phyloP scores from a whole-genome alignment of 2,113 vertebrate species.

The Vanacampus margaritifer region DNA sequence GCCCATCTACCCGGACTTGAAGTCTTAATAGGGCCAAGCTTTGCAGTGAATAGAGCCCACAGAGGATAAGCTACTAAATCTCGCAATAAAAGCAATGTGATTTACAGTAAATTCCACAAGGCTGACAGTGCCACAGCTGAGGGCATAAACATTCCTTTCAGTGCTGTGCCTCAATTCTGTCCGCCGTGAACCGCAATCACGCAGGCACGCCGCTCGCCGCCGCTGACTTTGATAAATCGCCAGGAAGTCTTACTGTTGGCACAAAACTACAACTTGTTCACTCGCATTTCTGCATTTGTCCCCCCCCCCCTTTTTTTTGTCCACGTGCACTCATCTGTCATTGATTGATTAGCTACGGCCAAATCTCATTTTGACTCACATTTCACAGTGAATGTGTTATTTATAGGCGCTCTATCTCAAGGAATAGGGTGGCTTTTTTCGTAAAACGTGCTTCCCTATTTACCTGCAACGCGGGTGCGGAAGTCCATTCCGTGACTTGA shows the following conservation, averaged over 20 bases:
- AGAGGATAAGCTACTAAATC: constrained; percentile 99
- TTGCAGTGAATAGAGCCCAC: constrained; percentile 97
- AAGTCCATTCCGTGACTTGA: neutral
- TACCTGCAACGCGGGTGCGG: constrained; percentile 72
- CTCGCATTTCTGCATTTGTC: constrained; percentile 99
- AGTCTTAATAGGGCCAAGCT: constrained; percentile 99
- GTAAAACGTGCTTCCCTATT: constrained; percentile 69
- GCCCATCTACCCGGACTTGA: constrained; percentile 92
- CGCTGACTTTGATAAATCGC: constrained; percentile 99
- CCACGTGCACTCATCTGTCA: constrained; percentile 99
- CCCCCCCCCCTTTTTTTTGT: constrained; percentile 96
- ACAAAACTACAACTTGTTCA: constrained; percentile 99
- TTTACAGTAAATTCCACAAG: constrained; percentile 99
- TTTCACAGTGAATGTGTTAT: constrained; percentile 69
- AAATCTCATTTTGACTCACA: constrained; percentile 73
- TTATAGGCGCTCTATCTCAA: constrained; percentile 85
- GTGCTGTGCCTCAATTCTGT: constrained; percentile 87
- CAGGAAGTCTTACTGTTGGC: constrained; percentile 99
- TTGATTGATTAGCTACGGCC: constrained; percentile 98
- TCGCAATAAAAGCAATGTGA: constrained; percentile 99
- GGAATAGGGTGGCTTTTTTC: constrained; percentile 54
- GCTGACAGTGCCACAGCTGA: constrained; percentile 99
- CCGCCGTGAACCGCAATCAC: constrained; percentile 96
- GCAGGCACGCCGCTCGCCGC: constrained; percentile 90
- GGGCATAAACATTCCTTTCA: constrained; percentile 99